Base-by-base conservation (phyloP, 2,113 vertebrate species). In the Rhinoptilus africanus region DNA sequence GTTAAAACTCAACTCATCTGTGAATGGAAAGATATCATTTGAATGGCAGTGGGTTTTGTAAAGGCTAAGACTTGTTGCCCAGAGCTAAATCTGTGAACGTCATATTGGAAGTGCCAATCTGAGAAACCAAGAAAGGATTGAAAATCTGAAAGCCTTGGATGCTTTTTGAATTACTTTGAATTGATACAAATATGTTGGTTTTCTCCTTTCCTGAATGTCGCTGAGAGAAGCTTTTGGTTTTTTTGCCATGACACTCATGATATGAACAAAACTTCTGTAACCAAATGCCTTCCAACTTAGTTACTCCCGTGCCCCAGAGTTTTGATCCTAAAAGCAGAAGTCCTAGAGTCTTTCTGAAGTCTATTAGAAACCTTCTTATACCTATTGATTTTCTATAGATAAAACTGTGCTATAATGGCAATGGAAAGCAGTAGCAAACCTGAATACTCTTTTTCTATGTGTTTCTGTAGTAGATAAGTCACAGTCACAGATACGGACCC, bases 21-120 rank as follows among this genome's bases (percentile, higher is more conserved):
- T 77, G 76, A 86, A 80, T 81, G 51, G 51, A 89, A 96, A 93
- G 80, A 86, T 53, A 90, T 48, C 10, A 56, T 91, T 62, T 91
- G 47, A 91, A 92, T 62, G 19, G 64, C 79, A 86, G 39, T 2
- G 5, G 59, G 64, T 94, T 93, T 94, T 37, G 23, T 72, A 94
- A 95, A 90, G 45, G 51, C 68, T 80, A 24, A 71, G 60, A 88
- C 19, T 56, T 81, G 18, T 69, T 92, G 63, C n/a, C 75, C 79
- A 96, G 64, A 89, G 89, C 16, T 78, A 66, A 90, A 88, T 34
- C 72, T 72, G 64, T 85, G 39, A 90, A 84, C 3, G 1, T 67
- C 69, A 56, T 22, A 67, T 39, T 78, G 64, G 72, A 93, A 84
- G 34, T 47, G 23, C 30, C 67, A 92, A 43, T 78, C 56, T 78